phyloP scores from a whole-genome alignment of 1,140 invertebrate genomes.

The Brachionus asplanchnoidis region DNA sequence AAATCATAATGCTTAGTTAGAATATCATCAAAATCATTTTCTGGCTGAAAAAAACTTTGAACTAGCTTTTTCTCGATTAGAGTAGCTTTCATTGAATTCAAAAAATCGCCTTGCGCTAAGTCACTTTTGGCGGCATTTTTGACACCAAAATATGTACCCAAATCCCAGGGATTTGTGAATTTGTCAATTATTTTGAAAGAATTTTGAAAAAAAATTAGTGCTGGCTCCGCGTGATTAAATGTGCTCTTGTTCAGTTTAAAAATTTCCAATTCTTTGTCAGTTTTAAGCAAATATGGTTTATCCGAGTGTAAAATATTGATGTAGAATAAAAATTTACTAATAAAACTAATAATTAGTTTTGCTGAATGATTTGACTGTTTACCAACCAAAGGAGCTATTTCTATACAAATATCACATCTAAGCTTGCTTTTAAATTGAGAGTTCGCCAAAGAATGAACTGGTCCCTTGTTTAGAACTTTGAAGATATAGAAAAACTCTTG shows the following conservation, averaged over 20 bases:
- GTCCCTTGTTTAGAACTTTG: background rate
- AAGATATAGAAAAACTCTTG: background rate
- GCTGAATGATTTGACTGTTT: background rate
- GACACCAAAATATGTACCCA: background rate
- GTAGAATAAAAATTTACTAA: background rate
- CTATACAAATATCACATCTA: background rate
- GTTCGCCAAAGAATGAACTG: constrained; percentile 6
- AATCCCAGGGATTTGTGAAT: background rate
- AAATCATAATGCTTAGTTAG: constrained; percentile 9
- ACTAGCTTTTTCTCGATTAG: background rate
- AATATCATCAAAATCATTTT: background rate
- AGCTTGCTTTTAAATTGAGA: constrained; percentile 26
- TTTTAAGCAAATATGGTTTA: background rate
- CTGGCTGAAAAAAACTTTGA: background rate
- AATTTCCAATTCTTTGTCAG: background rate
- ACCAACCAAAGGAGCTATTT: background rate
- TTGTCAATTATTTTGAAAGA: background rate
- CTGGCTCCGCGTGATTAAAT: background rate
- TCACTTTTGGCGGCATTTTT: background rate
- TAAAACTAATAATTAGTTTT: background rate
- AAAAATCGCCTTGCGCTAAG: background rate
- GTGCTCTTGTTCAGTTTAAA: background rate
- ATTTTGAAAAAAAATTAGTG: background rate
- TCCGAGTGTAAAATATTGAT: background rate
- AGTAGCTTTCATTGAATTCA: background rate